Conservation (phyloP, 2,113 vertebrate species). For the Amazona vittata region DNA sequence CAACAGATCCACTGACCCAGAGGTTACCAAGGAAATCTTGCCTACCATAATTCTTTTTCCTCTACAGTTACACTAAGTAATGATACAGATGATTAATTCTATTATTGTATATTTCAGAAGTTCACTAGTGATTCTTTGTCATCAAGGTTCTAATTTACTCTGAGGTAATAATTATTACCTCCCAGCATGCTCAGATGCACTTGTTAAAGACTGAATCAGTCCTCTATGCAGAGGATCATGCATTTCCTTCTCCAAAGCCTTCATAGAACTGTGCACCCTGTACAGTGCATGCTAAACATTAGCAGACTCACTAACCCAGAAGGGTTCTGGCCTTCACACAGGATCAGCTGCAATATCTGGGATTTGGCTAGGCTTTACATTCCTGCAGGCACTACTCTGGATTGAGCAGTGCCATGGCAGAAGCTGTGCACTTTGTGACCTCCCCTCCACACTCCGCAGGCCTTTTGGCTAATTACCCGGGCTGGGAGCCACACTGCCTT, state of each 20-base stretch:
- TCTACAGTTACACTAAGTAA: not conserved
- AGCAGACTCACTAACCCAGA: not conserved
- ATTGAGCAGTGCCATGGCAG: not conserved
- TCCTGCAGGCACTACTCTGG: not conserved
- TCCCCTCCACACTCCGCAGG: not conserved
- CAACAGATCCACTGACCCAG: not conserved
- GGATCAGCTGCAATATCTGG: not conserved
- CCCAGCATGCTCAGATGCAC: not conserved
- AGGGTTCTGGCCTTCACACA: not conserved
- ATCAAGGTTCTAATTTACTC: not conserved
- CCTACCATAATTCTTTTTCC: not conserved
- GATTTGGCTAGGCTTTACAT: not conserved
- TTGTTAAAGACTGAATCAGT: not conserved
- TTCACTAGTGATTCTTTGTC: not conserved
- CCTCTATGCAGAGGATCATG: rapidly evolving
- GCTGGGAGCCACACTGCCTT: not conserved
- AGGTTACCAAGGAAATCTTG: not conserved
- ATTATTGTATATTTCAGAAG: not conserved
- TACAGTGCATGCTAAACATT: rapidly evolving
- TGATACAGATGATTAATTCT: not conserved
- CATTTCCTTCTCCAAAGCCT: not conserved
- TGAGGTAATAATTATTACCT: not conserved
- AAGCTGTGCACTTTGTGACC: not conserved
- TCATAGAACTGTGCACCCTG: rapidly evolving
- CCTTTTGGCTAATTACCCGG: not conserved